Conservation (phyloP, 2,888 invertebrate species). For the Oxycera nigricornis region DNA sequence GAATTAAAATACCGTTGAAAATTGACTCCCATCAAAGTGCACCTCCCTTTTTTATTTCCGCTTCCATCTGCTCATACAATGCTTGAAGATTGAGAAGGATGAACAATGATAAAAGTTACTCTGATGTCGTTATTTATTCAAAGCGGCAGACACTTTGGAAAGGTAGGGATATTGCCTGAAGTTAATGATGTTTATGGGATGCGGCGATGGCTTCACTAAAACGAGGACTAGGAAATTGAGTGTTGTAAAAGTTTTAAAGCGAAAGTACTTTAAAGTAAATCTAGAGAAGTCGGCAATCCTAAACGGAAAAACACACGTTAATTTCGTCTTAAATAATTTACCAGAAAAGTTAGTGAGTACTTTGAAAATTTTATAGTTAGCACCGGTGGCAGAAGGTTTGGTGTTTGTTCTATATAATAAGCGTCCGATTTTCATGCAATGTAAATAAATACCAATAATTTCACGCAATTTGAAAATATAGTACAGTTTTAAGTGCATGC, state of each 20-base stretch:
- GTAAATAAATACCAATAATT: background rate
- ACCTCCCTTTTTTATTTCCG: background rate
- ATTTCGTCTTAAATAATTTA: background rate
- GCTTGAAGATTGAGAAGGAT: background rate
- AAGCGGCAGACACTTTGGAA: background rate
- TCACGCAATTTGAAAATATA: no score
- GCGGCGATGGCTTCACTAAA: background rate
- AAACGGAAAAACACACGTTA: background rate
- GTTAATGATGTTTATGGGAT: constrained; percentile 3
- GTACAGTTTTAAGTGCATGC: no score
- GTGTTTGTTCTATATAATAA: no score
- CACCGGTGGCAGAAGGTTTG: background rate
- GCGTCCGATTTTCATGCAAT: no score
- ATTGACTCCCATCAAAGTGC: no score
- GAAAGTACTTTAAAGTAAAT: background rate
- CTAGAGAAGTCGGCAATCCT: background rate
- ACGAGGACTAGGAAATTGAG: background rate
- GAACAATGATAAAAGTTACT: background rate
- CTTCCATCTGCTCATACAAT: background rate
- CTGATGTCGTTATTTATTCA: background rate
- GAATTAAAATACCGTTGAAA: no score
- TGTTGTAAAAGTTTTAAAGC: background rate
- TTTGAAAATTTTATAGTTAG: background rate
- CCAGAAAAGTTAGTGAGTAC: background rate
- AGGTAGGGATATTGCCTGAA: background rate